Evolutionary conservation across 2,113 vertebrate species (phyloP), one percentile per base, ranked within the genome.

Genomic region (Motacilla alba): DNA sequence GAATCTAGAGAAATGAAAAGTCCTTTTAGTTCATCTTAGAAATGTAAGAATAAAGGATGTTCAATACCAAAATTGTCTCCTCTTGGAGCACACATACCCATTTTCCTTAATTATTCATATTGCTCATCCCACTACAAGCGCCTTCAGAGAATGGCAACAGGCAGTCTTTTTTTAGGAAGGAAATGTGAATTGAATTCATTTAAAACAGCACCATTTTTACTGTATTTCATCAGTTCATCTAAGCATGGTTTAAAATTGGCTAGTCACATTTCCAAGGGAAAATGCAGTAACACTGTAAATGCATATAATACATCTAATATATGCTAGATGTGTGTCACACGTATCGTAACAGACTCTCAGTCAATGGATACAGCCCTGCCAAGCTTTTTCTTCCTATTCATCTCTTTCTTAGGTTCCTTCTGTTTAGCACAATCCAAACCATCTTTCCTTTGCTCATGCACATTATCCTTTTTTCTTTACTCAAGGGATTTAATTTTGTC

Each of bases 1-100:
- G 78, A 91, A 91, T 43, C 64, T 22, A 53, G 84, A 89, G 77
- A 94, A 93, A 94, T 91, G 92, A 93, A 96, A 94, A 55, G 68
- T 94, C 93, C 74, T 96, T 97, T 97, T 76, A 83, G 94, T 95
- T 97, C 96, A 91, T 95, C 95, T 94, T 80, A 91, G 96, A 97
- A 95, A 97, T 76, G 86, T 86, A 91, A 94, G 95, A 95, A 95
- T 55, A 93, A 94, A 80, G 90, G 91, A 92, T 94, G 95, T 94
- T 96, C 87, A 85, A 90, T 95, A 93, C 95, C 94, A 97, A 92
- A 93, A 92, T 92, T 85, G 60, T 93, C 84, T 96, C 90, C 83
- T 96, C 87, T 46, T 95, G 94, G 91, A 95, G 93, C 95, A 95
- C 90, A 94, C 68, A 95, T 87, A 62, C 82, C 91, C 90, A 91